Base-by-base conservation (phyloP, 2,888 invertebrate genomes). In the Macrostomum cliftonense region DNA sequence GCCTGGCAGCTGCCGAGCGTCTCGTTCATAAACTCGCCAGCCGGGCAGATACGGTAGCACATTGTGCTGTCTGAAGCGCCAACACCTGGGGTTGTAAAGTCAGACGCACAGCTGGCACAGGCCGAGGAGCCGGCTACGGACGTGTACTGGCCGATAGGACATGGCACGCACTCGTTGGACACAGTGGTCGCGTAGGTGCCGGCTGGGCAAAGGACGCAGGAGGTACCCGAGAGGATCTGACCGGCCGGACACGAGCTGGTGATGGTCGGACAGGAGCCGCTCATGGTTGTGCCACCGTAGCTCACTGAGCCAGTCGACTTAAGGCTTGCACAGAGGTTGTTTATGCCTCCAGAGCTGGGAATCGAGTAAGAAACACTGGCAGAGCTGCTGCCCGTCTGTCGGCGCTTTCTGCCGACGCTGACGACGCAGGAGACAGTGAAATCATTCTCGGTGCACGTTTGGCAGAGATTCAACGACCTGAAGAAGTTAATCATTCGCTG, bases 211-310 rank as follows among this genome's bases (percentile, higher is more conserved):
- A 53, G 44, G 11, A 61, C 89, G 71, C 91, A 91, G 64, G 86
- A 82, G 48, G 87, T 85, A 42, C 84, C 82, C 76, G 86, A 82
- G 1, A 88, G 85, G 21, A 93, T 91, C 74, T 89, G 85, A 47
- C 91, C 91, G 58, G 79, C 76, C 0, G 86, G 84, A 63, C 93
- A 95, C 47, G 86, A 83, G 62, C 87, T 89, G 66, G 87, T 86
- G 0, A 88, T 87, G 54, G 81, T 78, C n/a, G 93, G 73, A 20
- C 77, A 72, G 51, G 93, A 73, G 2, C 87, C 85, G 12, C 86
- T 83, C 50, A 89, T 84, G 71, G 91, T 89, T 0, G 89, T 87
- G 0, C 86, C 81, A 0, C 89, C 91, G 63, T 89, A 91, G 14
- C 91, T 45, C 1, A 56, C 28, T 9, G 28, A 47, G 19, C 39